Evolutionary conservation across 2,888 invertebrate species (phyloP), one percentile per base, ranked within the genome.

Genomic region (Lampropteryx suffumata): DNA sequence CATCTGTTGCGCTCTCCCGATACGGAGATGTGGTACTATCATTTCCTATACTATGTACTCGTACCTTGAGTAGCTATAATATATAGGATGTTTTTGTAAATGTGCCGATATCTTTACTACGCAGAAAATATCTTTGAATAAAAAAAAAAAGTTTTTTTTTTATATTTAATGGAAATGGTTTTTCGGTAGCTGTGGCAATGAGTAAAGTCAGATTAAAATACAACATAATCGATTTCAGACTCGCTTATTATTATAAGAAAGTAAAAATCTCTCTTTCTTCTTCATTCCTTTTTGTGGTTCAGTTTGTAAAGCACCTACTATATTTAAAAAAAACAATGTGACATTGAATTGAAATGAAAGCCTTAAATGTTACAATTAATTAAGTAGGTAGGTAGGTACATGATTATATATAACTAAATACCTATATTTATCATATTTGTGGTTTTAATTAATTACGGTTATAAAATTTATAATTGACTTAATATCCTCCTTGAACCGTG

Each of bases 1-100:
- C 85, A 83, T 83, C 77, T 85, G 86, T 74, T 71, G 53, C 48
- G 17, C 61, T 62, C 56, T 65, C 69, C 65, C 58, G 69, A 69
- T 64, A 67, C 53, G 69, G 64, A 35, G 29, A 33, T 32, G 28
- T 28, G 28, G 39, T 12, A 51, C 48, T 51, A 49, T 17, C 37
- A 34, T 53, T 53, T 45, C 53, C 53, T 53, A 46, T 40, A 44
- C 44, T 44, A 50, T 36, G 40, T 29, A 27, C 24, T 17, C 34
- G 30, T 7, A 24, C 7, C 17, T 17, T 17, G 17, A 17, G 48
- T 35, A 10, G 11, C 17, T 40, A 40, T 26, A 35, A 17, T 17
- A 17, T 4, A 17, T 4, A 3, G 17, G 48, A 29, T 17, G 21
- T n/a, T 17, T 34, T 34, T 17, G 36, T 30, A 28, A 14, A 14